Evolutionary conservation across 1,140 invertebrate genomes (phyloP).

Genomic region (Solenopsis fugax): DNA sequence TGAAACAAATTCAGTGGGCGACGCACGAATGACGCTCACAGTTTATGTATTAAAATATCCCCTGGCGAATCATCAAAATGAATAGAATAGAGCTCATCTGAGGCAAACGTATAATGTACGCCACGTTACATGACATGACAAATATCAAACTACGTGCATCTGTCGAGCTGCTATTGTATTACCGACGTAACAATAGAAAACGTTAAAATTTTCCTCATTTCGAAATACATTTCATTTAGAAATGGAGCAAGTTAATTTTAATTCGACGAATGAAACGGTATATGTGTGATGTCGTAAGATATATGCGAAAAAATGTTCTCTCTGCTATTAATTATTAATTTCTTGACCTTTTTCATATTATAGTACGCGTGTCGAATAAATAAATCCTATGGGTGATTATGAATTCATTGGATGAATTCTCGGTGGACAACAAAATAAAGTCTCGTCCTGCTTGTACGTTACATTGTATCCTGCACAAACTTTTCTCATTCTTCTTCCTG

Average conservation of each 20-base stretch:
- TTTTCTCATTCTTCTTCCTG: slow-evolving; percentile 9
- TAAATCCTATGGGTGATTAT: slow-evolving; percentile 30
- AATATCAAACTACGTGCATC: slow-evolving; percentile 29
- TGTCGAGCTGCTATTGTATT: background rate
- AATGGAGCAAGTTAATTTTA: background rate
- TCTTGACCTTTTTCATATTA: slow-evolving; percentile 12
- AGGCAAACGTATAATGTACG: slow-evolving; percentile 33
- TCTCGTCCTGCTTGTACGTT: background rate
- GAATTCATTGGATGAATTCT: slow-evolving; percentile 50
- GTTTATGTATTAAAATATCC: slow-evolving; percentile 54
- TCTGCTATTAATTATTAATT: slow-evolving; percentile 23
- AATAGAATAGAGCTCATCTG: slow-evolving; percentile 52
- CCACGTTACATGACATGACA: slow-evolving; percentile 27
- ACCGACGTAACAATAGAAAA: background rate
- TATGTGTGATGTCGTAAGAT: background rate
- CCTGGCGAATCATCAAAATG: slow-evolving; percentile 54
- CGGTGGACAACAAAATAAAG: slow-evolving; percentile 40
- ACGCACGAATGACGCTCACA: slow-evolving; percentile 20
- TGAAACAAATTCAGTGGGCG: slow-evolving; percentile 27
- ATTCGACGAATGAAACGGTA: background rate
- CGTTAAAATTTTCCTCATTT: background rate
- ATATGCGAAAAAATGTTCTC: background rate
- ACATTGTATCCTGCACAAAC: background rate
- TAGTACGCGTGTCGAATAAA: background rate
- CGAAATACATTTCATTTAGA: background rate